Evolutionary conservation across 2,797 vertebrate genomes (phyloP), one percentile per base, ranked within the genome.

Genomic region (Echiichthys vipera): DNA sequence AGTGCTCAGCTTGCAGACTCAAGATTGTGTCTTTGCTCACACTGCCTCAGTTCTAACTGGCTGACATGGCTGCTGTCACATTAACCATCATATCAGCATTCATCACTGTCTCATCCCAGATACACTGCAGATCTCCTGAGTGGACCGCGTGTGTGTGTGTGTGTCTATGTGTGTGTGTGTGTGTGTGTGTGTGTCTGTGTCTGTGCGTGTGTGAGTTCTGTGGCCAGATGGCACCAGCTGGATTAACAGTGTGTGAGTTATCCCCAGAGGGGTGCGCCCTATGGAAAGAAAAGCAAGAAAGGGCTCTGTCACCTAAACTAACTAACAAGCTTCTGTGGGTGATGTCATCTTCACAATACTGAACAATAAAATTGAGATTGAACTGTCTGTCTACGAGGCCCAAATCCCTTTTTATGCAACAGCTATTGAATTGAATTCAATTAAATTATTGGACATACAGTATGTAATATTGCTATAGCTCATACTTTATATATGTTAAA

Each of bases 181-280:
- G 46, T 65, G 30, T 55, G 50, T 63, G 50, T 54, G 51, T 65
- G 54, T 42, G 22, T 68, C 36, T 63, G 43, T 68, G 50, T 64
- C 30, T 61, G 57, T 51, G 32, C 63, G 50, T 68, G 59, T 75
- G 55, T 43, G 50, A 72, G 34, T 46, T 53, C 17, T 49, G 39
- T 32, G 54, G 59, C 78, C 89, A 88, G 80, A 91, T 90, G 89
- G 88, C 83, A 86, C 81, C 83, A 89, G 83, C 85, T 86, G 86
- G 87, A 92, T 83, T 91, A 90, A 86, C 81, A 71, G 84, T 81
- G 80, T 80, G 71, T 64, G 65, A 25, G 46, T 81, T 84, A 75
- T 83, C 45, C 75, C 81, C 69, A 69, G 74, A 65, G 64, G 65
- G 62, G 12, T 9, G 37, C 37, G 46, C 69, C n/a, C n/a, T n/a